A percentile compares a stretch with the other conserved stretches of the same genome.
Evolutionary conservation across 2,888 invertebrate genomes (phyloP).

Genomic region (Prosapia bicincta): DNA sequence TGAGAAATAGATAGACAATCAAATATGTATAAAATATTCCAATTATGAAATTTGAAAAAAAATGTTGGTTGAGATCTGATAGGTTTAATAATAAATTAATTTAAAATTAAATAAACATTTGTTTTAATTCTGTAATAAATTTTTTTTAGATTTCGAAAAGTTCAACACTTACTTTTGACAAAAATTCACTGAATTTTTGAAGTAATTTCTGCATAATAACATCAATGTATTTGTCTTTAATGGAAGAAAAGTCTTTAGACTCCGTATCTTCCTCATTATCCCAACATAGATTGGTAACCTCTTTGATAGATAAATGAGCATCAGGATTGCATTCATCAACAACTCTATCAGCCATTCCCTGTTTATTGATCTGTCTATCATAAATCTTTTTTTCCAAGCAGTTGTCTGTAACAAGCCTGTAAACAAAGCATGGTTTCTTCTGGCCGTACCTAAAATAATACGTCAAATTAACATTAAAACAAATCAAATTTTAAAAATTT

Average conservation of each 20-base stretch:
- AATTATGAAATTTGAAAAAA: too few relatives aligned
- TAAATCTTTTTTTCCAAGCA: constrained; percentile 97
- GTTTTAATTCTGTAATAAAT: too few relatives aligned
- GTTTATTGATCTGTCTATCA: constrained; percentile 96
- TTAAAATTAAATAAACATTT: too few relatives aligned
- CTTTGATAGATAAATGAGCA: constrained; percentile 85
- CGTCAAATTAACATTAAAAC: background rate
- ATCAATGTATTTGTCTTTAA: constrained; percentile 74
- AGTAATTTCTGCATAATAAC: constrained; percentile 71
- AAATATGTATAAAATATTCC: too few relatives aligned
- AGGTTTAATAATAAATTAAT: too few relatives aligned
- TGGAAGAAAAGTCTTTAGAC: constrained; percentile 66
- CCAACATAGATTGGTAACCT: constrained; percentile 79
- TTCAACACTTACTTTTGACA: constrained; percentile 51
- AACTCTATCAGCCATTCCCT: constrained; percentile 97
- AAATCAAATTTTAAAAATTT: too few relatives aligned
- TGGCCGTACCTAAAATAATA: constrained; percentile 76
- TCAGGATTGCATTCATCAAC: constrained; percentile 98
- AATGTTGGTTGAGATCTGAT: too few relatives aligned
- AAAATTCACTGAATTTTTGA: constrained; percentile 47
- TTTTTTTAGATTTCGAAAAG: too few relatives aligned
- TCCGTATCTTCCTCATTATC: constrained; percentile 85
- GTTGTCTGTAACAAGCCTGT: constrained; percentile 94
- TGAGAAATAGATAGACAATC: too few relatives aligned
- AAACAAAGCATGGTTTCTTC: constrained; percentile 90